Evolutionary conservation across 2,113 vertebrate genomes (phyloP), one percentile per base, ranked within the genome.

Genomic region (Protobothrops mucrosquamatus): DNA sequence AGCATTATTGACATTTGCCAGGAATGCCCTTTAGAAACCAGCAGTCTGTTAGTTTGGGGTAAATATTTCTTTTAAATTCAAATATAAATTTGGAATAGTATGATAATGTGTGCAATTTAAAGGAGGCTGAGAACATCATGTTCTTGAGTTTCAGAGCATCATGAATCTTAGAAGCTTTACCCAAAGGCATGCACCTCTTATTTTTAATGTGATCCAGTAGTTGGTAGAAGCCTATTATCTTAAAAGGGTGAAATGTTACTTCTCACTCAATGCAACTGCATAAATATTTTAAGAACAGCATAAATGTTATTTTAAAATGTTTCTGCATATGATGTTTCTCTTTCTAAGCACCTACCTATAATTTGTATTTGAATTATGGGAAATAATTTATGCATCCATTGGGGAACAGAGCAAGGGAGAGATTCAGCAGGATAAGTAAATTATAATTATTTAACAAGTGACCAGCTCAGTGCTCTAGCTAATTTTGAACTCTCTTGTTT

Each of bases 241-340:
- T 96, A 93, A 96, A 96, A 96, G 93, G 93, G 64, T 24, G n/a
- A 95, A 88, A 94, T 87, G 87, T 52, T 95, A 91, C 92, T 93
- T 93, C 74, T 95, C 89, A 61, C 74, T 92, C 91, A 94, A 95
- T 93, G 39, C 94, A 95, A 89, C 74, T 94, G 61, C 94, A 96
- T 95, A 96, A 97, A 97, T 97, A 96, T 96, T 96, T 96, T 95
- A 97, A 91, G 89, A 95, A 64, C 54, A 94, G 59, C 88, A 87
- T 93, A 92, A 92, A 88, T 95, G 55, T 89, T 95, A 95, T 95
- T 88, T 88, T 89, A 89, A 92, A 85, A 92, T 95, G 94, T 85
- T 94, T 93, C 69, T 91, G 89, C 87, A 94, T 91, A 91, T 0
- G 0, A 81, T 56, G 59, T 91, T 95, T 95, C 91, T 91, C 56